phyloP scores from a whole-genome alignment of 1,140 invertebrate genomes.

The Drosophila chauvacae region DNA sequence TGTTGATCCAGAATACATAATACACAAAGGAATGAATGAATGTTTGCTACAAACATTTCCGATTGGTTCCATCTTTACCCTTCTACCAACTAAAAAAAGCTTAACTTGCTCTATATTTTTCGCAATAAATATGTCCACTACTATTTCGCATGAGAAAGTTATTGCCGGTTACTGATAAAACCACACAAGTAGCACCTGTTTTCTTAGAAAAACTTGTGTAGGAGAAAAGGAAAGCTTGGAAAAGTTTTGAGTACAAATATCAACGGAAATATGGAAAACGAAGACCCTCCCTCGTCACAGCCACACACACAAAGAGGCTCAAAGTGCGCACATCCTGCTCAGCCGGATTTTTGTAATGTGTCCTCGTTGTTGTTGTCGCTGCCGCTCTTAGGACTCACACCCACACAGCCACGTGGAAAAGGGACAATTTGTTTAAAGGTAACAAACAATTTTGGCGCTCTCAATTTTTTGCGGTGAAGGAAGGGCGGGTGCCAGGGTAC shows the following conservation, averaged over 20 bases:
- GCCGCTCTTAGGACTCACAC: slow-evolving; percentile 17
- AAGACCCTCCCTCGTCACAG: neutral
- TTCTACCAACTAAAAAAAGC: neutral
- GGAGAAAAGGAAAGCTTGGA: slow-evolving; percentile 39
- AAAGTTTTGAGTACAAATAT: slow-evolving; percentile 69
- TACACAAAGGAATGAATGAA: neutral
- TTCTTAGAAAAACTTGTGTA: slow-evolving; percentile 4
- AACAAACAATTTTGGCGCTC: slow-evolving; percentile 71
- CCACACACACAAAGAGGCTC: slow-evolving; percentile 41
- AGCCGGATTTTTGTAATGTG: slow-evolving; percentile 71
- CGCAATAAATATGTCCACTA: neutral
- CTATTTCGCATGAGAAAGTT: neutral
- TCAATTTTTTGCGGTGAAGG: slow-evolving; percentile 21
- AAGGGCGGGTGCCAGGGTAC: neutral
- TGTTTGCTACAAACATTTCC: neutral
- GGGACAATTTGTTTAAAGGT: slow-evolving; percentile 77
- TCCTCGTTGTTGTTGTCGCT: slow-evolving; percentile 46
- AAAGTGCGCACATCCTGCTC: slow-evolving; percentile 72
- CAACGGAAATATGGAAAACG: slow-evolving; percentile 70
- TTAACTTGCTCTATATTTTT: neutral
- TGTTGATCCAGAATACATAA: neutral
- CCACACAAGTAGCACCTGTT: slow-evolving; percentile 13
- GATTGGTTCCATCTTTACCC: neutral
- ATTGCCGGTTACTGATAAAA: slow-evolving; percentile 3
- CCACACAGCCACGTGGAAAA: slow-evolving; percentile 43